A percentile compares a stretch with the other conserved stretches of the same genome.
phyloP scores from a whole-genome alignment of 2,113 vertebrate genomes.

The Eptesicus fuscus region DNA sequence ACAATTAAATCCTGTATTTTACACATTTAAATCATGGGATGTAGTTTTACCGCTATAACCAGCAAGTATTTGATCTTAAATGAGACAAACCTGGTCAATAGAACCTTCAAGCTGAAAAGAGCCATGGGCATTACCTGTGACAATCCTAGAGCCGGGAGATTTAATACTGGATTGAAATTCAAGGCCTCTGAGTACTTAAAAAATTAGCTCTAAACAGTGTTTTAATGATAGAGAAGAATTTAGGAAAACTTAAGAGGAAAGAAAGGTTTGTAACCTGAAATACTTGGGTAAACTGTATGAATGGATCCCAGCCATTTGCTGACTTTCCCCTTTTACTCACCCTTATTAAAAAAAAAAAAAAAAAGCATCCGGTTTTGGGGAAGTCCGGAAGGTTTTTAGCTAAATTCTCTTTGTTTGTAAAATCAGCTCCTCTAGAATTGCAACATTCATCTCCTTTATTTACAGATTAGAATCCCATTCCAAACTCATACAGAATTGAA shows the following conservation, averaged over 20 bases:
- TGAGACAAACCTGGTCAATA: neutral
- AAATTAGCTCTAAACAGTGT: neutral
- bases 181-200: neutral
- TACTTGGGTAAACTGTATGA: neutral
- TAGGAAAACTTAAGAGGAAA: neutral
- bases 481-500: neutral
- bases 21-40: neutral
- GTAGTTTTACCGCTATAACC: neutral
- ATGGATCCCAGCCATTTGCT: neutral
- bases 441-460: neutral
- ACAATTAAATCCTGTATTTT: neutral
- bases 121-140: neutral
- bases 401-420: neutral
- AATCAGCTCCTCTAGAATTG: neutral
- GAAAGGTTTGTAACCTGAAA: neutral
- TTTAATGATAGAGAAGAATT: neutral
- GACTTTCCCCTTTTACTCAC: neutral
- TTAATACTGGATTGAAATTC: neutral
- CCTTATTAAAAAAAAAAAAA: neutral
- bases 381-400: neutral
- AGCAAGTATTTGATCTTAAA: neutral
- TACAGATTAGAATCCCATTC: neutral
- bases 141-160: neutral
- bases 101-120: neutral
- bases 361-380: neutral